These are phyloP conservation scores for Netelia melanura DNA, from an alignment of 2,888 invertebrate genomes.

Conservation along the genomic window DNA sequence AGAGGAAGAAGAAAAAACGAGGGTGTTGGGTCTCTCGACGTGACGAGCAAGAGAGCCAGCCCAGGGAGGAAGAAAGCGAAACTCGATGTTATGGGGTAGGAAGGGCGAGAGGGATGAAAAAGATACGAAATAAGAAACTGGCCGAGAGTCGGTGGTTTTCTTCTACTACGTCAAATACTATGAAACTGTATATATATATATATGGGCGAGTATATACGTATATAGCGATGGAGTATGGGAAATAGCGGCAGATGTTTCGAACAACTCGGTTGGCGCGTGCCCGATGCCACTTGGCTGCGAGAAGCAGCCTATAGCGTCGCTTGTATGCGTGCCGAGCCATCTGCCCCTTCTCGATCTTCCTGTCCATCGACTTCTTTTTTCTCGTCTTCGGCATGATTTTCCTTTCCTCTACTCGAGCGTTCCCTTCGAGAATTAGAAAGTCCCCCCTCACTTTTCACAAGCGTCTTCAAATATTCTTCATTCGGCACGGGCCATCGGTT, in stretches of 20 bases:
- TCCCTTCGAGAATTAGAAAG: not conserved
- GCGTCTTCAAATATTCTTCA: conserved; percentile 34
- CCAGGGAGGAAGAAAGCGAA: not conserved
- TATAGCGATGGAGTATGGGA: not conserved
- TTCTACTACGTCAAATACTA: conserved; percentile 33
- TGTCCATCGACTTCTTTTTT: conserved; percentile 58
- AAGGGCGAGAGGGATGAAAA: conserved; percentile 70
- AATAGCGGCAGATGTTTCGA: conserved; percentile 82
- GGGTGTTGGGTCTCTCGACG: conserved; percentile 11
- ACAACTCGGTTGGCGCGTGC: conserved; percentile 82
- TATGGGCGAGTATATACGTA: not conserved
- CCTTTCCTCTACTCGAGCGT: conserved; percentile 6
- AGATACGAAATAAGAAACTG: conserved; percentile 78
- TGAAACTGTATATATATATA: conserved; percentile 10
- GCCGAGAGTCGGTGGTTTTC: conserved; percentile 75
- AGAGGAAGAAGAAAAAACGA: conserved; percentile 51
- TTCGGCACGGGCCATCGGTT: conserved; percentile 33
- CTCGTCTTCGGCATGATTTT: conserved; percentile 72
- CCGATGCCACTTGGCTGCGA: conserved; percentile 85
- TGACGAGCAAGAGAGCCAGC: conserved; percentile 10
- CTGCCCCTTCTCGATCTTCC: conserved; percentile 68
- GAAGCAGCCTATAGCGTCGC: conserved; percentile 70
- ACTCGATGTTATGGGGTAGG: not conserved
- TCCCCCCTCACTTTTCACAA: conserved; percentile 37
- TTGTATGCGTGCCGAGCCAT: conserved; percentile 61